These are phyloP conservation scores for Turritopsis dohrnii DNA, from an alignment of 30 jellyfish, hydroid and myxozoan genomes.

Conservation along the genomic window DNA sequence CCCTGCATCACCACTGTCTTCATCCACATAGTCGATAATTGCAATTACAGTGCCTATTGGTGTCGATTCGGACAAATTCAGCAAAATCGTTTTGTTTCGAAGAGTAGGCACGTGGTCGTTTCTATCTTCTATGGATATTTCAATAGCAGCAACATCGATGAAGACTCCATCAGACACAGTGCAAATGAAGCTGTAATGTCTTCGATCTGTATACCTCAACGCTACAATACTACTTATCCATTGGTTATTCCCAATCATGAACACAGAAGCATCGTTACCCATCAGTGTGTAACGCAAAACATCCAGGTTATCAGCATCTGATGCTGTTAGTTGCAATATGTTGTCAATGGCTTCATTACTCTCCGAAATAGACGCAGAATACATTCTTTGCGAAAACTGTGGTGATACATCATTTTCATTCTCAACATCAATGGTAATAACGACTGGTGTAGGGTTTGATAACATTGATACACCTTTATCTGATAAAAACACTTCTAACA, in stretches of 20 bases:
- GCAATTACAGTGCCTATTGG: neutral
- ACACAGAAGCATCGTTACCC: neutral
- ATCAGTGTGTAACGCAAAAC: neutral
- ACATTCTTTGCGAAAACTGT: neutral
- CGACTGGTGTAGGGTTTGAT: slow-evolving; percentile 10
- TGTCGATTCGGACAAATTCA: neutral
- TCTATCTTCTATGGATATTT: neutral
- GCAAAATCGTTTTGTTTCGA: neutral
- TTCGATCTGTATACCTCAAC: neutral
- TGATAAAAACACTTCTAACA: neutral
- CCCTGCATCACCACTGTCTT: too few species aligned
- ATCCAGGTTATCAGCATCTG: neutral
- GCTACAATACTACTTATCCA: neutral
- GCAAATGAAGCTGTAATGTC: neutral
- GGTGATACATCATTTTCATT: slow-evolving; percentile 36
- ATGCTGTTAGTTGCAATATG: neutral
- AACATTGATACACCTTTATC: neutral
- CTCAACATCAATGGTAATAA: neutral
- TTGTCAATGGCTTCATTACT: neutral
- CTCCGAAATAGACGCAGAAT: neutral
- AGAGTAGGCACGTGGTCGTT: neutral
- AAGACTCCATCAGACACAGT: slow-evolving; percentile 13
- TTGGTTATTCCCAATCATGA: neutral
- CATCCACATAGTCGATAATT: neutral
- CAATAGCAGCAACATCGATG: neutral